Evolutionary conservation across 2,888 invertebrate species (phyloP), one percentile per base, ranked within the genome.

Genomic region (Odiellus spinosus): DNA sequence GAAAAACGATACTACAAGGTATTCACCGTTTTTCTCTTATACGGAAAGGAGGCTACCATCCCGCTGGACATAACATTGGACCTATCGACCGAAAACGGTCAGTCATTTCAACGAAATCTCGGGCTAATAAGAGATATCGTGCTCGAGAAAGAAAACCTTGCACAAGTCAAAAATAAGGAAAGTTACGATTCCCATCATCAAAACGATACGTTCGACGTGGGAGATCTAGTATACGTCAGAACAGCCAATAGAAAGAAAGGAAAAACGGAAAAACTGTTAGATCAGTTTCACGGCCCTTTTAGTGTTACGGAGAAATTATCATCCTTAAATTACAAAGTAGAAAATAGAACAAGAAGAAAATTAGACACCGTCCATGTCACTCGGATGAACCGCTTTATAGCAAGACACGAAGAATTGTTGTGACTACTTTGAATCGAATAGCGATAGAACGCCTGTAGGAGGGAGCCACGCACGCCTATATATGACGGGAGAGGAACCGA

Each of bases 11-110:
- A 52, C 48, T 3, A 49, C 55, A 3, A 38, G 44, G n/a, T 49
- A 47, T 20, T 44, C 49, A 6, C 57, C 59, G 3, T 55, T 46
- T 34, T 49, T 39, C 44, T 59, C 17, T 20, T 57, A 32, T 52
- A 51, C 21, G 55, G 54, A 2, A n/a, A 51, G 11, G 46, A 54
- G 5, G 48, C 52, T 1, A 33, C 34, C 1, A 26, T 58, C 10
- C 56, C 57, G 5, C 35, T 40, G 10, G 55, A 58, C 17, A 21
- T 49, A 15, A 32, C 38, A 3, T 33, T 52, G 10, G 20, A 11
- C 6, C 5, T 18, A n/a, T 10, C 20, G 5, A 18, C 8, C 14
- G 8, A 12, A 11, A 19, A 35, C 6, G 15, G 17, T 17, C 18
- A 4, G 5, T 10, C 5, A 41, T n/a, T 6, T 8, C 20, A 19